These are phyloP conservation scores for Batillaria attramentaria DNA, from an alignment of 1,140 invertebrate genomes.

Conservation along the genomic window DNA sequence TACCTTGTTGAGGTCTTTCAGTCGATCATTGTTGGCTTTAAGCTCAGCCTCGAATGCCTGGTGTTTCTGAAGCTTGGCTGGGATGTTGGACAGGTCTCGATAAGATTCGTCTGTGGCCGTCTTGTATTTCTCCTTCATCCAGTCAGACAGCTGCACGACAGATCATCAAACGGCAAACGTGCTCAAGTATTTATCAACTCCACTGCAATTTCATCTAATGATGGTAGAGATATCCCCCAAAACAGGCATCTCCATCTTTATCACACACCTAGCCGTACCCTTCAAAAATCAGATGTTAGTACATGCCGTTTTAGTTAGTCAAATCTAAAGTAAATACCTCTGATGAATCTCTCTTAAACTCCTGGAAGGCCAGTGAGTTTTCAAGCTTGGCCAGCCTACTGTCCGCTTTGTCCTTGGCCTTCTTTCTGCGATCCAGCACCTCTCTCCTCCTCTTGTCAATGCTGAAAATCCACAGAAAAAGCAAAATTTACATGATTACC, in stretches of 20 bases:
- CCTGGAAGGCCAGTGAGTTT: slow-evolving; percentile 97
- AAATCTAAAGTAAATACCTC: slow-evolving; percentile 88
- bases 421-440: slow-evolving; percentile 88
- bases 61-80: slow-evolving; percentile 96
- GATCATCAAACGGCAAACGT: no score
- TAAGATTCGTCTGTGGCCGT: slow-evolving; percentile 94
- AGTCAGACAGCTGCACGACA: slow-evolving; percentile 73
- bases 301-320: no score
- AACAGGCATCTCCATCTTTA: no score
- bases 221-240: no score
- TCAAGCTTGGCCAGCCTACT: slow-evolving; percentile 94
- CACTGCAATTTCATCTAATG: neutral
- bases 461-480: slow-evolving; percentile 69
- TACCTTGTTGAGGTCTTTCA: slow-evolving; percentile 88
- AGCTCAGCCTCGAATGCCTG: slow-evolving; percentile 97
- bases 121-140: slow-evolving; percentile 94
- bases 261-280: no score
- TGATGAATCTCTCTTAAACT: slow-evolving; percentile 98
- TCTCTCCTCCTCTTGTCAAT: slow-evolving; percentile 93
- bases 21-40: slow-evolving; percentile 94
- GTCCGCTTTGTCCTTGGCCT: slow-evolving; percentile 96
- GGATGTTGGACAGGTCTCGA: slow-evolving; percentile 90
- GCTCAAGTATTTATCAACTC: no score
- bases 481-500: no score
- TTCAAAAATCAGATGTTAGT: no score